Evolutionary conservation across 1,140 invertebrate species (phyloP), one percentile per base, ranked within the genome.

Genomic region (Agrypnia vestita): DNA sequence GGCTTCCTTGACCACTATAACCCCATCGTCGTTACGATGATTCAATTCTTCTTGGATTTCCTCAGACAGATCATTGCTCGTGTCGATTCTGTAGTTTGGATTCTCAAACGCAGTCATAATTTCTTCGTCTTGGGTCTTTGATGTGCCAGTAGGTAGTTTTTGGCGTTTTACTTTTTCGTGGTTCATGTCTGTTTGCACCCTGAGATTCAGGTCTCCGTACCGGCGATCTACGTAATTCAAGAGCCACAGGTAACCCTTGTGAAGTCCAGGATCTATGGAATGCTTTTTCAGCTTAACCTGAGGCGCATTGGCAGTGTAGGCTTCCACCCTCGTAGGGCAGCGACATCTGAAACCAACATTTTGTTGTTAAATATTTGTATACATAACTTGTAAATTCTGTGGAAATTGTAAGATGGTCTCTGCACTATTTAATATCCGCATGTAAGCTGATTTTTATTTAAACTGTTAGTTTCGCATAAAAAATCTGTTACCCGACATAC

Each of bases 291-390:
- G 87, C 9, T 79, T 75, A 84, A 88, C 53, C 8, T 61, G 77
- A 3, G 78, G 83, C 64, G 61, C 78, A 76, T 44, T 88, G 80
- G 88, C 90, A 78, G 87, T 87, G 85, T 93, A 94, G 3, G 93
- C 92, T 88, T 96, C 94, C 3, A 96, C 92, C 84, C 94, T 87
- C 1, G 94, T 95, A 1, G 93, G 94, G 85, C 94, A 95, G 84
- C 93, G 91, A 85, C 93, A 92, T 82, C 89, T 90, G 81, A 21
- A 84, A 83, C 35, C 59, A 35, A 35, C 6, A 35, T 35, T n/a
- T n/a, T n/a, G n/a, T n/a, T n/a, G n/a, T n/a, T n/a, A n/a, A n/a
- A n/a, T n/a, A n/a, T n/a, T n/a, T n/a, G n/a, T n/a, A n/a, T n/a
- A n/a, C n/a, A n/a, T n/a, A n/a, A n/a, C n/a, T n/a, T n/a, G n/a